Evolutionary conservation across 2,113 vertebrate genomes (phyloP).

Genomic region (Tenrec ecaudatus): DNA sequence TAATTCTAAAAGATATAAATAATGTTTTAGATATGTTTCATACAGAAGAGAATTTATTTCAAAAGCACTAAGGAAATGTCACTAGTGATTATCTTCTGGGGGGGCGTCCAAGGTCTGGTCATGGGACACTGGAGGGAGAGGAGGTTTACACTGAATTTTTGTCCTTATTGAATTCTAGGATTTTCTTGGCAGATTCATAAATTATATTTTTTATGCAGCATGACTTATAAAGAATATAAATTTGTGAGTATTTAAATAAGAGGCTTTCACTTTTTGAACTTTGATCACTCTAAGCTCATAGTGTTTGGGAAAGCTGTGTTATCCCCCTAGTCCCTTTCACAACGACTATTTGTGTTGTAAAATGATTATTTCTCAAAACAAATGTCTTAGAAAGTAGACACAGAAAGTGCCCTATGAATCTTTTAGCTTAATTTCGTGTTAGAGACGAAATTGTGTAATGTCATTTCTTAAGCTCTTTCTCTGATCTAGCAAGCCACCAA

Average conservation of each 20-base stretch:
- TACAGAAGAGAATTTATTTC: neutral
- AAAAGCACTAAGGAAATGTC: neutral
- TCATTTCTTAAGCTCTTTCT: constrained; percentile 46
- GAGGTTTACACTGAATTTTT: constrained; percentile 50
- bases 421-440: constrained; percentile 3
- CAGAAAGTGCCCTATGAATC: neutral
- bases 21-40: neutral
- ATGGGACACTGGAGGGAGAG: neutral
- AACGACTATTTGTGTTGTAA: neutral
- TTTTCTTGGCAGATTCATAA: neutral
- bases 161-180: constrained; percentile 31
- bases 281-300: neutral
- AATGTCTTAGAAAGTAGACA: neutral
- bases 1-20: constrained; percentile 31
- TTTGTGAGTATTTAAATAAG: neutral
- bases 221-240: constrained; percentile 26
- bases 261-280: neutral
- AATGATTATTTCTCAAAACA: constrained; percentile 10
- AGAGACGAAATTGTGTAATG: constrained; percentile 8
- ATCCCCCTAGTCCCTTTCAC: neutral
- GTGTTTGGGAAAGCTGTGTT: neutral
- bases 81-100: neutral
- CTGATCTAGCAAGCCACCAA: constrained; percentile 61
- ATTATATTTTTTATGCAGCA: neutral
- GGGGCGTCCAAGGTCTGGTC: neutral